phyloP scores from a whole-genome alignment of 2,113 vertebrate species.

The Apeltes quadracus region DNA sequence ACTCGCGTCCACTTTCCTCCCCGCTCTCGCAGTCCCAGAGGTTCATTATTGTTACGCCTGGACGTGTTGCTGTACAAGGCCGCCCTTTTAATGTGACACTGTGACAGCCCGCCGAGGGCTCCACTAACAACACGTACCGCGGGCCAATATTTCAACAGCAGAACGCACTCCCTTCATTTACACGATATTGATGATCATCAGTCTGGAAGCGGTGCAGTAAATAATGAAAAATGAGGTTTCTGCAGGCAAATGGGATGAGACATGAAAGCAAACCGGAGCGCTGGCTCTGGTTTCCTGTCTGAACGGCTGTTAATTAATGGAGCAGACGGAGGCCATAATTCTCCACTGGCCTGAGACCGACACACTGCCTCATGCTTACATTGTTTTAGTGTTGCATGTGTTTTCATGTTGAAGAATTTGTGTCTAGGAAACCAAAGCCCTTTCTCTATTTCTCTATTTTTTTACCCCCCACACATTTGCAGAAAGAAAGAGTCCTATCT shows the following conservation, averaged over 20 bases:
- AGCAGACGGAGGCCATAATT: conserved; percentile 72
- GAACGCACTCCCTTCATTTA: conserved; percentile 34
- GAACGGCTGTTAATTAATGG: conserved; percentile 79
- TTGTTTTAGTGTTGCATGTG: conserved; percentile 35
- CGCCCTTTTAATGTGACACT: conserved; percentile 60
- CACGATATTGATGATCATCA: conserved; percentile 59
- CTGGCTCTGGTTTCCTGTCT: conserved; percentile 80
- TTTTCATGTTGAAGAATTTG: conserved; percentile 29
- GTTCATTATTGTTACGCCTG: conserved; percentile 74
- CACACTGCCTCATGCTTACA: conserved; percentile 47
- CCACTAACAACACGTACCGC: conserved; percentile 27
- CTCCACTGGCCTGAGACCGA: conserved; percentile 50
- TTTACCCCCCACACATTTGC: conserved; percentile 23
- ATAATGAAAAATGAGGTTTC: conserved; percentile 75
- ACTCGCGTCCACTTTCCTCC: conserved; percentile 71
- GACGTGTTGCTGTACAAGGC: conserved; percentile 70
- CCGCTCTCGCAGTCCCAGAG: conserved; percentile 64
- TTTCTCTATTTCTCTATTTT: not conserved
- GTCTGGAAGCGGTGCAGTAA: conserved; percentile 70
- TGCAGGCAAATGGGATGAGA: conserved; percentile 70
- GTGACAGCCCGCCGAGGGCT: conserved; percentile 56
- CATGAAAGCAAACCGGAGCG: conserved; percentile 71
- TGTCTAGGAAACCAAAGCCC: conserved; percentile 31
- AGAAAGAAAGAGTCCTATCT: conserved; percentile 11
- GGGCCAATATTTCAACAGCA: conserved; percentile 56